Conservation (phyloP, 2,888 invertebrate genomes). For the Mythimna impura region DNA sequence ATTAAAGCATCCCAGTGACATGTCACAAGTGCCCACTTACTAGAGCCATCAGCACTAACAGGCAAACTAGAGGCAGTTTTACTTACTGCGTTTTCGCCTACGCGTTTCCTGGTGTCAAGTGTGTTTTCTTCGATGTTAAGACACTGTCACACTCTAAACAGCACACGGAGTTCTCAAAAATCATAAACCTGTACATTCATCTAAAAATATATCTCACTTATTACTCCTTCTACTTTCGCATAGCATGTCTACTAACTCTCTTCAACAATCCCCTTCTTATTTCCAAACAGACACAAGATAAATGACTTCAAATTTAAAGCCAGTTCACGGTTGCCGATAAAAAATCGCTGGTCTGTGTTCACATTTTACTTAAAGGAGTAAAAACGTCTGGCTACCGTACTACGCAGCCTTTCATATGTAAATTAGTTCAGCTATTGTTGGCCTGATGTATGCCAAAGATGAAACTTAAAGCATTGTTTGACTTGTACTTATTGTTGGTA, state of each 20-base stretch:
- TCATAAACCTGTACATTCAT: constrained; percentile 2
- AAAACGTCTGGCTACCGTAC: constrained; percentile 80
- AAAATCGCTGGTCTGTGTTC: constrained; percentile 67
- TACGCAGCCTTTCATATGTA: constrained; percentile 86
- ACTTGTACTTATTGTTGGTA: constrained; percentile 60
- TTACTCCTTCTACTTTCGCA: constrained; percentile 38
- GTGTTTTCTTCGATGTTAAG: too few relatives aligned
- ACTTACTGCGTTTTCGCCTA: constrained; percentile 20
- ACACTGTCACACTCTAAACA: not conserved
- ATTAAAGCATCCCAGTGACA: constrained; percentile 18
- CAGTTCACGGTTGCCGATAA: constrained; percentile 51
- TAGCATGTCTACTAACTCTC: constrained; percentile 40
- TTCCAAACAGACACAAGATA: constrained; percentile 54
- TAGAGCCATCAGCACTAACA: not conserved
- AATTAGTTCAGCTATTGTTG: constrained; percentile 81
- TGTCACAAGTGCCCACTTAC: constrained; percentile 5
- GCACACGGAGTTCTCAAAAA: not conserved
- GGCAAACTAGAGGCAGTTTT: constrained; percentile 1
- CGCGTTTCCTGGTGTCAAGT: constrained; percentile 19
- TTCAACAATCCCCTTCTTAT: constrained; percentile 53
- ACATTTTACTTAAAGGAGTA: constrained; percentile 69
- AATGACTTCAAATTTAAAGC: constrained; percentile 58
- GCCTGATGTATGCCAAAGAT: constrained; percentile 72
- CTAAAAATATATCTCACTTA: constrained; percentile 28
- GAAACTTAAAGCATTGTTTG: constrained; percentile 65